Percentiles rank a stretch among this genome's conserved stretches.
These are phyloP conservation scores for Otocyon megalotis DNA, from an alignment of 2,113 vertebrate species.

Conservation along the genomic window DNA sequence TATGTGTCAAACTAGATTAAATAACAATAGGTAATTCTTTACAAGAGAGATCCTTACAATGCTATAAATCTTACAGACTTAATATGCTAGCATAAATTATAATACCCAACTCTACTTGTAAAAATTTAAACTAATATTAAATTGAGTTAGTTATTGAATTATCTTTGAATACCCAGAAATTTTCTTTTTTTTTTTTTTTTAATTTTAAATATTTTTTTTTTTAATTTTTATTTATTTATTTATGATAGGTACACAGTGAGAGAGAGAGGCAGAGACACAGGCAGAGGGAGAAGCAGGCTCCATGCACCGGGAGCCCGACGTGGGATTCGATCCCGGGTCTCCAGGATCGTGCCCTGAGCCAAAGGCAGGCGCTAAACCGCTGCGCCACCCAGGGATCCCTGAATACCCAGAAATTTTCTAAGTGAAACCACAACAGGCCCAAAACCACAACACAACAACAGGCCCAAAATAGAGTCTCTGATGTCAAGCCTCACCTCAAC, in stretches of 20 bases:
- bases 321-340: too few relatives aligned
- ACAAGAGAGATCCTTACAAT: neutral
- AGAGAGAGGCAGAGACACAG: too few relatives aligned
- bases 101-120: neutral
- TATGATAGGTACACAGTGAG: too few relatives aligned
- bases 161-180: neutral
- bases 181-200: too few relatives aligned
- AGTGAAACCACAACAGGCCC: neutral
- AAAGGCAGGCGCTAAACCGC: too few relatives aligned
- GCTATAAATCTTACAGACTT: neutral
- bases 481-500: neutral
- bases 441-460: neutral
- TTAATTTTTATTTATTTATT: too few relatives aligned
- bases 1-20: slow-evolving; percentile 9
- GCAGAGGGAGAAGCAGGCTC: too few relatives aligned
- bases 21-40: neutral
- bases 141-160: neutral
- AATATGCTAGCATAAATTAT: neutral
- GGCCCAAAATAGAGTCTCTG: neutral
- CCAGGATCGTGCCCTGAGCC: too few relatives aligned
- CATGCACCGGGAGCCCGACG: too few relatives aligned
- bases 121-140: slow-evolving; percentile 16
- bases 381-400: too few relatives aligned
- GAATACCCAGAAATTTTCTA: neutral
- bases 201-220: too few relatives aligned